Evolutionary conservation across 2,888 invertebrate genomes (phyloP), one percentile per base, ranked within the genome.

Genomic region (Leptinotarsa haldemani): DNA sequence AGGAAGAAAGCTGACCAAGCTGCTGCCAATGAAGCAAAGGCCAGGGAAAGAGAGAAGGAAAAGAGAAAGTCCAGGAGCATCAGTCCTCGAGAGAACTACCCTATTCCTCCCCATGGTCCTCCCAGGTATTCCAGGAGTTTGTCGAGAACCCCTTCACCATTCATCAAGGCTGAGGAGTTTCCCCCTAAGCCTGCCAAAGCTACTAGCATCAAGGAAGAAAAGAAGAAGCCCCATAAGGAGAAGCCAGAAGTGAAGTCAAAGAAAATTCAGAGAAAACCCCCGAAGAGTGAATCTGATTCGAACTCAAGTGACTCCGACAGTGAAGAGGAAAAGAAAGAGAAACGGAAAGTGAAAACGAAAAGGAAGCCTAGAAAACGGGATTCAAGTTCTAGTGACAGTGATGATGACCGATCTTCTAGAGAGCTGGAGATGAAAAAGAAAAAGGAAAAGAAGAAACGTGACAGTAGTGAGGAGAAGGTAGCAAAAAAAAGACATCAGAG

Each of bases 81-180:
- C 72, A 87, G 87, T 78, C 85, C 85, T 1, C 83, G 84, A 70
- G 82, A 83, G 66, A 82, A 77, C 52, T 78, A 82, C 73, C 83
- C 85, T n/a, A 86, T 87, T 64, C 87, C 87, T n/a, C 86, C 87
- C 4, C 83, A 86, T 69, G 87, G 87, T 40, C 87, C 86, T 20
- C 86, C 87, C 12, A 80, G 93, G 84, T 93, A 92, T 85, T 93
- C 93, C 25, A 90, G 91, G 85, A 95, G 95, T 83, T 89, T 95
- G 61, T 95, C 95, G n/a, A 91, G 95, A 77, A 95, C 95, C 0
- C 95, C 95, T 16, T 95, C 95, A 18, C 95, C 95, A 61, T 95
- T 95, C 87, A 92, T 95, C 76, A 93, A 93, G 82, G 91, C 90
- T 80, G 90, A 91, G 78, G 92, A 92, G 85, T 90, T 91, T 65